phyloP scores from a whole-genome alignment of 2,888 invertebrate species.

The Papilio elwesi region DNA sequence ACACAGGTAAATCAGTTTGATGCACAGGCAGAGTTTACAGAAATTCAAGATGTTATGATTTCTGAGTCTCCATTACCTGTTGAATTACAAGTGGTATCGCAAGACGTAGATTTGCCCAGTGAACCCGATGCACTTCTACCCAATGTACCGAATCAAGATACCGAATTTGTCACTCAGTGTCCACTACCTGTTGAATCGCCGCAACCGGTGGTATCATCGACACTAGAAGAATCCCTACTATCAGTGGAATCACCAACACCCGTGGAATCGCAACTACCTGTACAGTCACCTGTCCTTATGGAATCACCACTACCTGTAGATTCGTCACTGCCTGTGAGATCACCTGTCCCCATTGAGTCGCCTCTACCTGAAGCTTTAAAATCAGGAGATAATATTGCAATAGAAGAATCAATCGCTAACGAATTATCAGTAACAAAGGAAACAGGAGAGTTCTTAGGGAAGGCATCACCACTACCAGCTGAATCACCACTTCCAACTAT shows the following conservation, averaged over 20 bases:
- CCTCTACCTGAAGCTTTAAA: constrained; percentile 18
- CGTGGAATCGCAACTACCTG: constrained; percentile 25
- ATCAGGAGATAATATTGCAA: constrained; percentile 5
- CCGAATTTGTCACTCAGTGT: constrained; percentile 40
- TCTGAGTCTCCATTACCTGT: constrained; percentile 41
- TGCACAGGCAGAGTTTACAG: constrained; percentile 21
- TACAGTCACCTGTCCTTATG: constrained; percentile 22
- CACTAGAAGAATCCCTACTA: constrained; percentile 48
- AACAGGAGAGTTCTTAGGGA: neutral
- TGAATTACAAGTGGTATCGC: constrained; percentile 42
- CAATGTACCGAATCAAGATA: constrained; percentile 39
- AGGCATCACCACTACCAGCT: constrained; percentile 45
- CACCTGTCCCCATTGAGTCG: constrained; percentile 13
- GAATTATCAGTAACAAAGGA: constrained; percentile 19
- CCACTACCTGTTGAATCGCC: constrained; percentile 48
- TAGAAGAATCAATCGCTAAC: neutral
- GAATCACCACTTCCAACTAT: constrained; percentile 50
- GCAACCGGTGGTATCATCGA: constrained; percentile 46
- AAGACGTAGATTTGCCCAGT: constrained; percentile 33
- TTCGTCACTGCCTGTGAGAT: neutral
- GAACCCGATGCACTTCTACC: constrained; percentile 1
- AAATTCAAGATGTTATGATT: constrained; percentile 25
- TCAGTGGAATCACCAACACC: constrained; percentile 17
- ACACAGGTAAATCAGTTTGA: constrained; percentile 43
- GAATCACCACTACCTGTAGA: constrained; percentile 4